Evolutionary conservation across 2,797 vertebrate species (phyloP).

Genomic region (Anguilla marmorata): DNA sequence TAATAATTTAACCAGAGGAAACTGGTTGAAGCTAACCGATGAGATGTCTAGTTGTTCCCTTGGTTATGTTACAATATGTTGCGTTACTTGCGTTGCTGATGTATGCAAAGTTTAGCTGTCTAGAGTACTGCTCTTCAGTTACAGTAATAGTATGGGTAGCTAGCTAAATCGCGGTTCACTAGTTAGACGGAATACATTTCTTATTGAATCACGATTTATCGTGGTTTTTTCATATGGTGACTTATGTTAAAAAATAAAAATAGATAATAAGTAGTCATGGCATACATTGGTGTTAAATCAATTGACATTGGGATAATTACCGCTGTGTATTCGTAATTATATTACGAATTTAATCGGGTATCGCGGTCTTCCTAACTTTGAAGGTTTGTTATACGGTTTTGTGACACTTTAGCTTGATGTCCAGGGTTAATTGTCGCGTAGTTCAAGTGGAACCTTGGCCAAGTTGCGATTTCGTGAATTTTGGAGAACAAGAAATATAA

Average conservation of each 20-base stretch:
- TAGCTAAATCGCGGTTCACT: no score
- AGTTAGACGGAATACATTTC: no score
- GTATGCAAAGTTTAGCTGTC: no score
- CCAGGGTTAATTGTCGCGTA: not conserved
- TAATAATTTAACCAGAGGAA: not conserved
- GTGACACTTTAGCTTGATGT: not conserved
- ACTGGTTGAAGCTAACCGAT: not conserved
- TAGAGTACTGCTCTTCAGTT: no score
- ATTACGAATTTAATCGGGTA: no score
- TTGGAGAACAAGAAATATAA: no score
- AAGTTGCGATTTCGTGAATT: no score
- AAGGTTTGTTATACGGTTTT: not conserved
- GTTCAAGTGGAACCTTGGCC: no score
- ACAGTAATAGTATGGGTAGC: no score
- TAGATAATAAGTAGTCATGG: not conserved
- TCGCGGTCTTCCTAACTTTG: no score
- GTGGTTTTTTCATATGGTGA: not conserved
- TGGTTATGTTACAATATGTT: no score
- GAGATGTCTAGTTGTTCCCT: not conserved
- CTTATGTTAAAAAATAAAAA: not conserved
- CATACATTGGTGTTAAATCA: not conserved
- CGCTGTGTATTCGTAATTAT: no score
- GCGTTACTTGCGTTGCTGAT: not conserved
- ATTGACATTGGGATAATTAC: not conserved
- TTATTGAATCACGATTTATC: not conserved